A percentile compares a stretch with the other conserved stretches of the same genome.
Evolutionary conservation across 2,888 invertebrate genomes (phyloP).

Genomic region (Tortricodes alternella): DNA sequence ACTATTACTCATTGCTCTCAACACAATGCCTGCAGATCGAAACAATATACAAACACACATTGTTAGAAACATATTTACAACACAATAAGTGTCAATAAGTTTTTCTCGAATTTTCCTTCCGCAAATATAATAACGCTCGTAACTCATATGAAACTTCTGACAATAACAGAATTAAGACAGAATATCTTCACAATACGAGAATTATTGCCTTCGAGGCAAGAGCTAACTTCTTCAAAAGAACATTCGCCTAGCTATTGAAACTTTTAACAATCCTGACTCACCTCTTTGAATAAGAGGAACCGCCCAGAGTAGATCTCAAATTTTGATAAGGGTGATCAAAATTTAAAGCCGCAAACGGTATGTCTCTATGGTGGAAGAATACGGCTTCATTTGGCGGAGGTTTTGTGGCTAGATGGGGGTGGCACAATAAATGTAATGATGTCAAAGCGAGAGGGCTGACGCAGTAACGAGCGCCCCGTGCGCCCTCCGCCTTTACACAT

Average conservation of each 20-base stretch:
- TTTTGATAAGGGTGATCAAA: slow-evolving; percentile 37
- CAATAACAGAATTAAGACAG: slow-evolving; percentile 21
- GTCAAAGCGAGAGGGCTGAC: slow-evolving; percentile 60
- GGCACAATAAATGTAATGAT: slow-evolving; percentile 68
- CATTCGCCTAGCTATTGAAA: slow-evolving; percentile 28
- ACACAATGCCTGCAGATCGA: neutral
- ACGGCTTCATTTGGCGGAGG: slow-evolving; percentile 47
- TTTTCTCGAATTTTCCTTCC: slow-evolving; percentile 18
- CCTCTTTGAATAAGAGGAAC: slow-evolving; percentile 30
- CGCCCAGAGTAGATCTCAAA: slow-evolving; percentile 32
- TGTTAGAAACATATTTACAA: slow-evolving; percentile 15
- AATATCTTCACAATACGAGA: slow-evolving; percentile 34
- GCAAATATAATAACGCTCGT: slow-evolving; percentile 14
- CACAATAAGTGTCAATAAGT: slow-evolving; percentile 9
- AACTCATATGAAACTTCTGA: slow-evolving; percentile 17
- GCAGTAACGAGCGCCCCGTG: slow-evolving; percentile 46
- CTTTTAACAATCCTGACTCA: slow-evolving; percentile 30
- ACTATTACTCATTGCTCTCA: no score
- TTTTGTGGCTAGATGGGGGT: slow-evolving; percentile 54
- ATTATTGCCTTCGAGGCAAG: slow-evolving; percentile 29
- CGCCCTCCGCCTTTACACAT: slow-evolving; percentile 48
- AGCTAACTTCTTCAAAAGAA: slow-evolving; percentile 35
- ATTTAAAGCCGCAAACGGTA: slow-evolving; percentile 21
- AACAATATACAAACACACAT: slow-evolving; percentile 13
- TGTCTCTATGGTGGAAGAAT: slow-evolving; percentile 36